Percentiles rank a stretch among this genome's conserved stretches.
Conservation (phyloP, 2,888 invertebrate genomes). For the Drosophila differens region DNA sequence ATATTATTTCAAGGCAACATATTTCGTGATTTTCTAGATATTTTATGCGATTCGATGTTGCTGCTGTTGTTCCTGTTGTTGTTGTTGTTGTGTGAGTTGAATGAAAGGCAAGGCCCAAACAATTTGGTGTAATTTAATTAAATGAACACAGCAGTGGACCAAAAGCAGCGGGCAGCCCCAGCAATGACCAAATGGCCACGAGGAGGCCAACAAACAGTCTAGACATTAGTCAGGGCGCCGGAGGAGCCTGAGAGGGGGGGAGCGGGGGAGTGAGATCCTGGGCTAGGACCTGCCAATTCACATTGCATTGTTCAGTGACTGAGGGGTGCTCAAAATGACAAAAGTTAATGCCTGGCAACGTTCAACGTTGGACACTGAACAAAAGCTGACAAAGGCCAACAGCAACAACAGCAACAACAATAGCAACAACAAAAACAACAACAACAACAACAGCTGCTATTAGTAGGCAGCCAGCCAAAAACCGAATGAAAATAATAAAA, state of each 20-base stretch:
- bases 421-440: conserved; percentile 28
- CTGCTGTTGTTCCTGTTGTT: neutral
- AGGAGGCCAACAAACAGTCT: conserved; percentile 24
- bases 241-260: neutral
- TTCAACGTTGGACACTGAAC: conserved; percentile 52
- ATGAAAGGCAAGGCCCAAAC: conserved; percentile 68
- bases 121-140: conserved; percentile 83
- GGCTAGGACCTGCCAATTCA: conserved; percentile 66
- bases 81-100: conserved; percentile 28
- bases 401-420: conserved; percentile 24
- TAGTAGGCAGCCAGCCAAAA: conserved; percentile 73
- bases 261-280: conserved; percentile 10
- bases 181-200: conserved; percentile 14
- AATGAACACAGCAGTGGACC: conserved; percentile 78
- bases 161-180: conserved; percentile 66
- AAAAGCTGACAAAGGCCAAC: conserved; percentile 55
- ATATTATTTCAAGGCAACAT: conserved; percentile 64
- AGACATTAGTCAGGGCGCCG: conserved; percentile 23
- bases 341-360: conserved; percentile 79
- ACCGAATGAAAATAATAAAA: conserved; percentile 74
- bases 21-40: conserved; percentile 74
- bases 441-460: conserved; percentile 59
- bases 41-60: conserved; percentile 51
- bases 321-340: conserved; percentile 73
- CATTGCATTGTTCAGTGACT: conserved; percentile 75